Conservation (phyloP, 2,888 invertebrate genomes). For the Abrostola triplasia region DNA sequence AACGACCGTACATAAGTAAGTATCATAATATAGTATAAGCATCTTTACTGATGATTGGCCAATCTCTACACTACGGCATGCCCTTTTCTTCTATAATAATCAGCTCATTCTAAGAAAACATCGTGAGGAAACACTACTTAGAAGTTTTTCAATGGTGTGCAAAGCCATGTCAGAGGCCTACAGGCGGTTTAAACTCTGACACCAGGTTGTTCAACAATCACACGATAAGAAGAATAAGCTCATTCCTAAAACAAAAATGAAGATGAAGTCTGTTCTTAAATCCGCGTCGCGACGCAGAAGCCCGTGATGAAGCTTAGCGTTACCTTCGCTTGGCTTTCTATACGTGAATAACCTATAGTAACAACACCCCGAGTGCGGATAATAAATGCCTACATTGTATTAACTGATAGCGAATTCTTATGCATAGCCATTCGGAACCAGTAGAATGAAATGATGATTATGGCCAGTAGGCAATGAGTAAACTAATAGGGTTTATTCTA, state of each 20-base stretch:
- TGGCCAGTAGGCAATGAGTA: conserved; percentile 7
- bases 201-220: too few species aligned
- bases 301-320: too few species aligned
- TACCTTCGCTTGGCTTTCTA: conserved; percentile 3
- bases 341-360: conserved; percentile 22
- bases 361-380: conserved; percentile 35
- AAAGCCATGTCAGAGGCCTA: too few species aligned
- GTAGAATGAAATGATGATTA: conserved; percentile 26
- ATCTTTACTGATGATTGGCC: too few species aligned
- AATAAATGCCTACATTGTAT: conserved; percentile 21
- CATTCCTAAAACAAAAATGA: too few species aligned
- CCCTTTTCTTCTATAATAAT: not conserved
- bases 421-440: conserved; percentile 39
- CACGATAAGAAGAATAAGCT: too few species aligned
- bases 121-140: too few species aligned
- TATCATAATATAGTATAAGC: too few species aligned
- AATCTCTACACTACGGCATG: not conserved
- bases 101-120: too few species aligned
- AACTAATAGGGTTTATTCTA: not conserved
- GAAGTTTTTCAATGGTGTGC: too few species aligned
- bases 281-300: too few species aligned
- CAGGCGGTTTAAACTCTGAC: too few species aligned
- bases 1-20: not conserved
- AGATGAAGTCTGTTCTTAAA: not conserved
- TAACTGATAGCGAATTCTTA: conserved; percentile 34